These are phyloP conservation scores for Hybognathus amarus DNA, from an alignment of 2,797 vertebrate species.

Conservation along the genomic window DNA sequence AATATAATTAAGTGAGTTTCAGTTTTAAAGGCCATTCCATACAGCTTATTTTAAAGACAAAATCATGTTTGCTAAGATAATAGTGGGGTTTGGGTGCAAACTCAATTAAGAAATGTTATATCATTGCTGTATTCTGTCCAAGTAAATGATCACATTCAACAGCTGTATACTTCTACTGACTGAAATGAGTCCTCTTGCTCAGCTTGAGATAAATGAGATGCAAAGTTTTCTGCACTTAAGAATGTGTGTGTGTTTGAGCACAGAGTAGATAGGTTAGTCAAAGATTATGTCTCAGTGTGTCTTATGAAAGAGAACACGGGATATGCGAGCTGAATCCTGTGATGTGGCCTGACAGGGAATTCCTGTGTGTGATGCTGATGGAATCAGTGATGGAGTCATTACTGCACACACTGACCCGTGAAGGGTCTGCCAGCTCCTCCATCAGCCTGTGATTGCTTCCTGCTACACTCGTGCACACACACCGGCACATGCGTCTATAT, in stretches of 20 bases:
- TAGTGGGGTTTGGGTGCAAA: neutral
- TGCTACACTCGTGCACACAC: constrained; percentile 57
- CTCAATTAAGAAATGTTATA: neutral
- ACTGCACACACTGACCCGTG: constrained; percentile 67
- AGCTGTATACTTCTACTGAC: constrained; percentile 11
- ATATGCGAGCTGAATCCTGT: constrained; percentile 57
- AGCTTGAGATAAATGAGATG: constrained; percentile 32
- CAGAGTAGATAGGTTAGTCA: constrained; percentile 16
- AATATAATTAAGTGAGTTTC: neutral
- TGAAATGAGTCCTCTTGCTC: constrained; percentile 26
- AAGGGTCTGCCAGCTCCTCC: constrained; percentile 62
- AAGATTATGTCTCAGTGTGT: constrained; percentile 43
- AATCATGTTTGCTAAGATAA: neutral
- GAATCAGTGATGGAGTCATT: constrained; percentile 67
- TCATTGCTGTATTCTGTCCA: constrained; percentile 11
- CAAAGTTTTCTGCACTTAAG: constrained; percentile 23
- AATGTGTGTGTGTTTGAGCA: constrained; percentile 3
- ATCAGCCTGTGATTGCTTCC: constrained; percentile 69
- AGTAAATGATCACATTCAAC: constrained; percentile 22
- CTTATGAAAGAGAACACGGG: constrained; percentile 63
- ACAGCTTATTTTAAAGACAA: neutral
- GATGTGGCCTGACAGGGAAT: constrained; percentile 67
- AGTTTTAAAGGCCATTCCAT: neutral
- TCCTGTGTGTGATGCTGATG: constrained; percentile 66
- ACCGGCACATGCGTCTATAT: constrained; percentile 30